Percentiles rank a stretch among this genome's conserved stretches.
These are phyloP conservation scores for Caenorhabditis sp. DNA, from an alignment of 2,888 invertebrate genomes.

Conservation along the genomic window DNA sequence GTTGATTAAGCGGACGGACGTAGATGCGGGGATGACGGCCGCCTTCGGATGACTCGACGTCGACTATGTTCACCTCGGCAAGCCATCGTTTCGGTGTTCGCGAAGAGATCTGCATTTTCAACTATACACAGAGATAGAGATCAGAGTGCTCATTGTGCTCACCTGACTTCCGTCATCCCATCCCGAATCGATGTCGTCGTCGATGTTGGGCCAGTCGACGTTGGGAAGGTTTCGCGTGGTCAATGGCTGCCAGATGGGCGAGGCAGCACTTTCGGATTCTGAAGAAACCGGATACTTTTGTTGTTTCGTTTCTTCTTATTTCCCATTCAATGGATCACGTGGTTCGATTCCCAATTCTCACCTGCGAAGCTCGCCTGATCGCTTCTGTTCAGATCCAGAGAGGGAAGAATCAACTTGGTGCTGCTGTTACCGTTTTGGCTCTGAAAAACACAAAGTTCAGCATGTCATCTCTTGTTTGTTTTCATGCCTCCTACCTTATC, in stretches of 20 bases:
- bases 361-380: conserved; percentile 60
- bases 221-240: conserved; percentile 69
- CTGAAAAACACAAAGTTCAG: conserved; percentile 15
- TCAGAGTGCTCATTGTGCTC: background rate
- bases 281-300: conserved; percentile 8
- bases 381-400: conserved; percentile 47
- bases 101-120: conserved; percentile 57
- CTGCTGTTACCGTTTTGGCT: conserved; percentile 43
- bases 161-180: conserved; percentile 73
- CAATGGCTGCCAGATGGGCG: conserved; percentile 75
- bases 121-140: conserved; percentile 16
- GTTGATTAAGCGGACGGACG: conserved; percentile 59
- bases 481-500: conserved; percentile 48
- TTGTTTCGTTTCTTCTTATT: background rate
- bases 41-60: conserved; percentile 62
- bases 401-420: conserved; percentile 52
- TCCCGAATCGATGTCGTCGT: conserved; percentile 74
- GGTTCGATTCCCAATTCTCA: background rate
- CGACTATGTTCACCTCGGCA: conserved; percentile 77
- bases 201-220: conserved; percentile 71
- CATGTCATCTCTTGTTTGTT: background rate
- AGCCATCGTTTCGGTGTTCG: conserved; percentile 68
- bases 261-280: conserved; percentile 58
- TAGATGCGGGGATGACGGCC: conserved; percentile 68
- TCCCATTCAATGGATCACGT: no score